Conservation (phyloP, 2,797 vertebrate species). For the Petrocephalus schoutedeni region DNA sequence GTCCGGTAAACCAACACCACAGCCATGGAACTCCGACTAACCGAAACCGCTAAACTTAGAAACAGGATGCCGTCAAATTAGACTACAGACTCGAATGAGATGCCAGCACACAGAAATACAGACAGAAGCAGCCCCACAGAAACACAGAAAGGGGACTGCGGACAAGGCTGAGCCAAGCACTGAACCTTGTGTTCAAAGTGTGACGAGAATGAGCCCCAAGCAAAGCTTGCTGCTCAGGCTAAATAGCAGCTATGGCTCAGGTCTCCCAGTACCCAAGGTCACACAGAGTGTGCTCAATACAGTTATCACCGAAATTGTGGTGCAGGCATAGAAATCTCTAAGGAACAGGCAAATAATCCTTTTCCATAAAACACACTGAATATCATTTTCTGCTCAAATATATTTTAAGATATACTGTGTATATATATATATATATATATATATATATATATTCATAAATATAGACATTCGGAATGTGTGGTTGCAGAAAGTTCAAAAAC, state of each 20-base stretch:
- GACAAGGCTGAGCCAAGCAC: background rate
- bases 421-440: background rate
- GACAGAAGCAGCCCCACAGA: background rate
- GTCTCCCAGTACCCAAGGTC: background rate
- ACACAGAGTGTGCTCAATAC: background rate
- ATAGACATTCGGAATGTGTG: background rate
- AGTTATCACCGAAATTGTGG: background rate
- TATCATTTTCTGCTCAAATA: background rate
- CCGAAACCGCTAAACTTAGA: background rate
- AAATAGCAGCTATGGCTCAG: background rate
- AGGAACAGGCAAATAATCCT: background rate
- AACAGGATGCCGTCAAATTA: background rate
- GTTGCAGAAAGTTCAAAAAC: background rate
- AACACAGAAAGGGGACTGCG: background rate
- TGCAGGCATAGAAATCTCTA: conserved; percentile 1
- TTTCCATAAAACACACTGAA: background rate
- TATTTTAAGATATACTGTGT: background rate
- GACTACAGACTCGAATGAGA: background rate
- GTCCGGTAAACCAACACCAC: no score
- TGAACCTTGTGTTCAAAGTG: background rate
- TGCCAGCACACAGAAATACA: background rate
- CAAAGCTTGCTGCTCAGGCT: background rate
- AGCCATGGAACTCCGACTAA: background rate
- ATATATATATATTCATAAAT: background rate
- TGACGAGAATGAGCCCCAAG: background rate